These are phyloP conservation scores for Kuschelorhynchus macadamiae DNA, from an alignment of 2,888 invertebrate genomes.

Conservation along the genomic window DNA sequence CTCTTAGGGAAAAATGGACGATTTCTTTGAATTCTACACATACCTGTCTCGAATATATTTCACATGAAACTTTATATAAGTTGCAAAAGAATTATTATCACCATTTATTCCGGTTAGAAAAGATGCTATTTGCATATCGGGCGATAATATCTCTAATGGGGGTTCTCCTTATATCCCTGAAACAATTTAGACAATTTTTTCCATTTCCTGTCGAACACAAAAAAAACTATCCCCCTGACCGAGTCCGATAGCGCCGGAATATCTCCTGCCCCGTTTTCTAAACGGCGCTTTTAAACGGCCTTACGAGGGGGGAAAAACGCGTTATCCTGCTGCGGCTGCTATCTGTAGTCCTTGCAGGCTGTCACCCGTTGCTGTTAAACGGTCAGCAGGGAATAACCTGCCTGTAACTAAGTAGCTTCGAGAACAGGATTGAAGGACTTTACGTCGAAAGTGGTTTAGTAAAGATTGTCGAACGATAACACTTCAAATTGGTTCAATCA, in stretches of 20 bases:
- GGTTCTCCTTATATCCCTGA: conserved; percentile 29
- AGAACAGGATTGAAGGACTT: conserved; percentile 46
- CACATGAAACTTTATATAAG: too few relatives aligned
- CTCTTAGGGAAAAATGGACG: too few relatives aligned
- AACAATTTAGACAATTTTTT: conserved; percentile 46
- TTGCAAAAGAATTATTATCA: too few relatives aligned
- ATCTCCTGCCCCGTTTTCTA: conserved; percentile 42
- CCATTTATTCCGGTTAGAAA: background rate
- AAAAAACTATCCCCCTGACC: conserved; percentile 44
- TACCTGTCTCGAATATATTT: too few relatives aligned
- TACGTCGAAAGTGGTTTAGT: conserved; percentile 34
- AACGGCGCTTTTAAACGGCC: conserved; percentile 31
- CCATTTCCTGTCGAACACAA: conserved; percentile 42
- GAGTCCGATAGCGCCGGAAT: conserved; percentile 42
- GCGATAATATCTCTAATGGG: conserved; percentile 16
- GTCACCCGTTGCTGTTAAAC: conserved; percentile 53
- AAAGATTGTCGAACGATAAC: conserved; percentile 30
- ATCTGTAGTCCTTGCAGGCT: conserved; percentile 47
- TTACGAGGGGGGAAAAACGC: conserved; percentile 37
- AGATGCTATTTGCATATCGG: background rate
- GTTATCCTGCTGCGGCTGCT: conserved; percentile 45
- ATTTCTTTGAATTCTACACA: too few relatives aligned
- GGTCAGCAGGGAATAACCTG: conserved; percentile 57
- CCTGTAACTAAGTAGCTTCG: conserved; percentile 54
- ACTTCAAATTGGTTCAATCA: conserved; percentile 11